A percentile compares a stretch with the other conserved stretches of the same genome.
Conservation (phyloP, 2,113 vertebrate species). For the Sphyrna mokarran region DNA sequence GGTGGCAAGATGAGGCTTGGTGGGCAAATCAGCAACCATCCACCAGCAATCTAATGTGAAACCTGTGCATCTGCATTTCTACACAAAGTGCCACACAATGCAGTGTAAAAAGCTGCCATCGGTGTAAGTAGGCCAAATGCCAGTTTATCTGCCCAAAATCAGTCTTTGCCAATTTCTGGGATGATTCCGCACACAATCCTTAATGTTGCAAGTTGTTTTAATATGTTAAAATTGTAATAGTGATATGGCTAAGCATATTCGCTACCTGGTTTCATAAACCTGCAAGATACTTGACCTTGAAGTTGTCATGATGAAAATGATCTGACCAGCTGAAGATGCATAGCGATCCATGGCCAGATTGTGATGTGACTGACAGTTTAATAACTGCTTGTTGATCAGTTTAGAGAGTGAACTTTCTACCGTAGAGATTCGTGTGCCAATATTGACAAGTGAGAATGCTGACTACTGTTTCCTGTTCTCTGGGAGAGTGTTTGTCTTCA, state of each 20-base stretch:
- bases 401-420: background rate
- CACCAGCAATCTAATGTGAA: no score
- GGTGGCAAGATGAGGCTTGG: no score
- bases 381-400: background rate
- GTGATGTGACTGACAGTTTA: background rate
- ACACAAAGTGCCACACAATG: no score
- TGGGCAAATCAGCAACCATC: no score
- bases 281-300: background rate
- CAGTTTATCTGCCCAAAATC: no score
- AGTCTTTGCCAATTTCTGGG: no score
- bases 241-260: background rate
- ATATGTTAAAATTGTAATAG: background rate
- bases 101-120: no score
- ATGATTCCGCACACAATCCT: no score
- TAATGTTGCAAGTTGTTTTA: background rate
- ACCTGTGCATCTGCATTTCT: no score
- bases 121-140: no score
- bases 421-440: background rate
- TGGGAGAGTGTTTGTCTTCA: background rate
- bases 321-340: background rate
- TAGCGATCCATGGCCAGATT: background rate
- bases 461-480: background rate
- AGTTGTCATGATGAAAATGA: background rate
- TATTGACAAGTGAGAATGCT: background rate
- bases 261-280: background rate